Conservation (phyloP, 2,113 vertebrate species). For the Danio rerio region GRCz12tu NC_133191.1:45387001-45387500, state of each 20-base stretch:
- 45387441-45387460: conserved; percentile 31
- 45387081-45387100: conserved; percentile 25
- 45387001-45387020: conserved; percentile 37
- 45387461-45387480: conserved; percentile 17
- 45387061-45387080: conserved; percentile 30
- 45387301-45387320: neutral
- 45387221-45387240: neutral
- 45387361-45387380: conserved; percentile 6
- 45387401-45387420: conserved; percentile 30
- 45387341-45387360: neutral
- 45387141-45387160: neutral
- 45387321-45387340: neutral
- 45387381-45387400: conserved; percentile 19
- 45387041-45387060: conserved; percentile 21
- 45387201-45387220: neutral
- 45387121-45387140: conserved; percentile 8
- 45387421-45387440: conserved; percentile 27
- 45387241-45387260: neutral
- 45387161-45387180: neutral
- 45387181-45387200: conserved; percentile 5
- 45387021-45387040: conserved; percentile 22
- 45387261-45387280: neutral
- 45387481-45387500: conserved; percentile 32
- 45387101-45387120: neutral
- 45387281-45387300: neutral